A percentile compares a stretch with the other conserved stretches of the same genome.
phyloP scores from a whole-genome alignment of 2,113 vertebrate species.

The Muscicapa adusta region DNA sequence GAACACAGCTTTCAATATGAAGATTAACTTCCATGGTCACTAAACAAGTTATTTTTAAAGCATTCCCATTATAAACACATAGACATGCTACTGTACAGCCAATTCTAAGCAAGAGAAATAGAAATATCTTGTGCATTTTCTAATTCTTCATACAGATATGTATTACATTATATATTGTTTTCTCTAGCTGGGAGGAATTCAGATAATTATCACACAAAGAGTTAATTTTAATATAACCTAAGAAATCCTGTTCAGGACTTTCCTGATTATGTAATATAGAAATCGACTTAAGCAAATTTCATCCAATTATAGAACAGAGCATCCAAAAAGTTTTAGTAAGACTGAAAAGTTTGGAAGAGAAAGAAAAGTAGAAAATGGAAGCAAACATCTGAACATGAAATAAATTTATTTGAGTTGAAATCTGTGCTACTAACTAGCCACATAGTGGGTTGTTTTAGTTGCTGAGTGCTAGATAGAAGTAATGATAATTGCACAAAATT shows the following conservation, averaged over 20 bases:
- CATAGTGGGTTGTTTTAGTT: background rate
- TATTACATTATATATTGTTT: background rate
- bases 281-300: background rate
- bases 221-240: background rate
- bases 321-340: background rate
- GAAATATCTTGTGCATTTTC: background rate
- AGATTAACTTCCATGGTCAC: background rate
- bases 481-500: background rate
- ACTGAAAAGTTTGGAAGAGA: background rate
- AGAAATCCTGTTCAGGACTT: background rate
- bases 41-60: background rate
- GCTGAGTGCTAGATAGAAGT: background rate
- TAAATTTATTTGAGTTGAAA: background rate
- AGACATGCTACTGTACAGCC: background rate
- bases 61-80: background rate
- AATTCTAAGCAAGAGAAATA: background rate
- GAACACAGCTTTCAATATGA: background rate
- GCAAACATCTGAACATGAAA: background rate
- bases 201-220: background rate
- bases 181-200: background rate
- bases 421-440: background rate
- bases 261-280: background rate
- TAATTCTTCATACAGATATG: background rate
- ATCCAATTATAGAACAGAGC: background rate
- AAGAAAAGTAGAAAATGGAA: background rate